phyloP scores from a whole-genome alignment of 2,113 vertebrate species.

The Chlorodrepanis virens region DNA sequence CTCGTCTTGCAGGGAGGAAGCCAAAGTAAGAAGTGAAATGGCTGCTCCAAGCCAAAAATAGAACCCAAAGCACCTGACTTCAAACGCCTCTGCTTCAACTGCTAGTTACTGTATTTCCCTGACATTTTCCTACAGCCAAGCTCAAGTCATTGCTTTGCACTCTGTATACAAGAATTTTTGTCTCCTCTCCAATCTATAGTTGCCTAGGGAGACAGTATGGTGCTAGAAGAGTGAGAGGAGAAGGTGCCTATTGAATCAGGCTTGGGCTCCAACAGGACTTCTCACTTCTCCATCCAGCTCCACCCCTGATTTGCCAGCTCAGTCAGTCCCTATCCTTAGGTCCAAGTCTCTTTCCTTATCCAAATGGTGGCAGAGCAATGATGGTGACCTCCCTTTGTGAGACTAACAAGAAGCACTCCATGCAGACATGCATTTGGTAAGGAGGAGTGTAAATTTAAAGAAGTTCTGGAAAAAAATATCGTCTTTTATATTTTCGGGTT shows the following conservation, averaged over 20 bases:
- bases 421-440: neutral
- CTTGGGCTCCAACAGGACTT: neutral
- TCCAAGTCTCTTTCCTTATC: neutral
- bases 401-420: accelerated
- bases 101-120: neutral
- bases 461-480: neutral
- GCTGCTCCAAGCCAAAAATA: constrained; percentile 18
- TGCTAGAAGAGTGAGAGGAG: neutral
- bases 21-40: neutral
- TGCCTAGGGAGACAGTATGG: constrained; percentile 25
- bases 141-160: neutral
- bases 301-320: neutral
- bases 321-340: neutral
- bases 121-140: neutral
- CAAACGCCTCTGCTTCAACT: constrained; percentile 10
- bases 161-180: neutral
- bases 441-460: neutral
- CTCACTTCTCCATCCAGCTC: neutral
- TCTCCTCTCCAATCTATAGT: neutral
- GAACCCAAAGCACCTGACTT: constrained; percentile 13
- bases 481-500: neutral
- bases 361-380: neutral
- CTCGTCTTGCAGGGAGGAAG: neutral
- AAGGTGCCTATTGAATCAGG: neutral
- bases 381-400: neutral